Evolutionary conservation across 1,140 invertebrate species (phyloP), one percentile per base, ranked within the genome.

Genomic region (Oreohelix idahoensis): DNA sequence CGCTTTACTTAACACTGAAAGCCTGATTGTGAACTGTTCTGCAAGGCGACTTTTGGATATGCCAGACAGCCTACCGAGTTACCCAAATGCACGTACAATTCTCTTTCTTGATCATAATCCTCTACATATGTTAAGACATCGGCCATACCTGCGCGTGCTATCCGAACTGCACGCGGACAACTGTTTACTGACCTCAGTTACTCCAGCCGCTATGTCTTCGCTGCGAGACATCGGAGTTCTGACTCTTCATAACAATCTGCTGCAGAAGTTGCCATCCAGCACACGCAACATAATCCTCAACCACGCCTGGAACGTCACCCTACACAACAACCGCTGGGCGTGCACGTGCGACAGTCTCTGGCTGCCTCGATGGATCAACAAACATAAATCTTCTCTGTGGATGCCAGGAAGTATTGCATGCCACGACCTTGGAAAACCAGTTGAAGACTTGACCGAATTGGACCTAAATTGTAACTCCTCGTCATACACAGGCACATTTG

Each of bases 291-390:
- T 86, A 32, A 84, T 79, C n/a, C 53, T 86, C 39, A 35, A 73
- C 1, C 29, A 66, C 4, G 82, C 83, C 45, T 73, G n/a, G 23
- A 84, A 81, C 51, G 42, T 86, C 45, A 74, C 85, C 5, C 76
- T 86, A 42, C 79, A 83, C 69, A 69, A 73, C 79, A 86, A 86
- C 83, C 81, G 76, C 23, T 86, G 85, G 85, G 66, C 78, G 20
- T 86, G 85, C 49, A 66, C 79, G 0, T 86, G 85, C 39, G 63
- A 81, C 23, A 83, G 69, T n/a, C 75, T 84, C 26, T 86, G 85
- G 85, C 76, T 86, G 66, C 83, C 85, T 38, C 32, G 39, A 0
- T 86, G 85, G 85, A 42, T 86, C 23, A 49, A 29, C 23, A 38
- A 66, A 29, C 82, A 86, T 75, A 36, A 42, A 10, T 29, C 51